A percentile compares a stretch with the other conserved stretches of the same genome.
phyloP scores from a whole-genome alignment of 2,797 vertebrate genomes.

The Pristis pectinata region DNA sequence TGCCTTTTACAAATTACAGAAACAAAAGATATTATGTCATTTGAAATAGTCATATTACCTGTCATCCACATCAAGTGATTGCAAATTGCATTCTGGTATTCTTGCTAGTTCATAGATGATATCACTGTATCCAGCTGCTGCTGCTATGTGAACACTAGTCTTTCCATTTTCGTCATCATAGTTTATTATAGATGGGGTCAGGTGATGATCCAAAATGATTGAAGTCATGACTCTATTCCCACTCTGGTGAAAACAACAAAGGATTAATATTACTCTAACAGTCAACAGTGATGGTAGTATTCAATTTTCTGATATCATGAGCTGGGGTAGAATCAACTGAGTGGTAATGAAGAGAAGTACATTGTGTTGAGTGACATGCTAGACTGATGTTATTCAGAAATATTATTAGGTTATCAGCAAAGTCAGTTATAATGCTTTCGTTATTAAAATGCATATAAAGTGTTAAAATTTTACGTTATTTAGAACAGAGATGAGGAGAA shows the following conservation, averaged over 20 bases:
- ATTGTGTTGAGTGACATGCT: neutral
- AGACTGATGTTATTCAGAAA: neutral
- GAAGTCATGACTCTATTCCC: constrained; percentile 73
- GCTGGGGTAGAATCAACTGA: neutral
- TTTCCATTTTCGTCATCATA: constrained; percentile 77
- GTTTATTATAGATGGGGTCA: constrained; percentile 73
- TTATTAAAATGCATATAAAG: neutral
- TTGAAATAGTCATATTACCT: constrained; percentile 54
- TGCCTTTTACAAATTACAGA: neutral
- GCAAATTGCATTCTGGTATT: constrained; percentile 72
- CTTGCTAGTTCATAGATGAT: constrained; percentile 71
- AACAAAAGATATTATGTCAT: neutral
- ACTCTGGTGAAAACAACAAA: constrained; percentile 57
- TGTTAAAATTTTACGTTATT: neutral
- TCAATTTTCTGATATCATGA: neutral
- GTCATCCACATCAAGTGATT: constrained; percentile 78
- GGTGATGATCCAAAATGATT: constrained; percentile 71
- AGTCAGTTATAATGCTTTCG: neutral
- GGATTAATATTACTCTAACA: neutral
- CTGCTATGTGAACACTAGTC: constrained; percentile 75
- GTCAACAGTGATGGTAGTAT: neutral
- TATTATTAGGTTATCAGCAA: neutral
- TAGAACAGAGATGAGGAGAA: too few species aligned
- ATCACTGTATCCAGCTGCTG: constrained; percentile 74
- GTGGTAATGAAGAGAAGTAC: neutral